phyloP scores from a whole-genome alignment of 2,888 invertebrate species.

The Geotrupes spiniger region DNA sequence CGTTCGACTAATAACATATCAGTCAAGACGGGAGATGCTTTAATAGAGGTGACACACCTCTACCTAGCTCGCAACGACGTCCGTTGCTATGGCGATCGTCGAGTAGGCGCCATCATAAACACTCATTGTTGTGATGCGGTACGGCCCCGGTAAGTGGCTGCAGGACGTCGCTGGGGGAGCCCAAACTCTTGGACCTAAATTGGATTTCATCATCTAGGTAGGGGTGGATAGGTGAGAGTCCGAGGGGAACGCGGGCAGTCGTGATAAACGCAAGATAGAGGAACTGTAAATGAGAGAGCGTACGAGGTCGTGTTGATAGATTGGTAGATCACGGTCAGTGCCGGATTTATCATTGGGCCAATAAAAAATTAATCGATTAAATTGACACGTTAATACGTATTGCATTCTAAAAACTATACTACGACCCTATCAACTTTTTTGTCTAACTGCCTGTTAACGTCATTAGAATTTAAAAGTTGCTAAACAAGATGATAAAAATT shows the following conservation, averaged over 20 bases:
- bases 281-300: slow-evolving; percentile 25
- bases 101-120: slow-evolving; percentile 54
- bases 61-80: slow-evolving; percentile 40
- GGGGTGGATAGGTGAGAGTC: slow-evolving; percentile 36
- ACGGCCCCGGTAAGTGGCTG: slow-evolving; percentile 31
- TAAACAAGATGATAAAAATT: too few species aligned
- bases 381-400: too few species aligned
- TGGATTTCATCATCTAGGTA: slow-evolving; percentile 45
- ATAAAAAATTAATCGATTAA: too few species aligned
- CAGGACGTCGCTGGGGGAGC: slow-evolving; percentile 32
- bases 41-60: slow-evolving; percentile 40
- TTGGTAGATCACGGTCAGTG: slow-evolving; percentile 3
- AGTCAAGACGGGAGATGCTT: slow-evolving; percentile 20
- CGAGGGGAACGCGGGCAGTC: slow-evolving; percentile 36
- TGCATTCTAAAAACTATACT: too few species aligned
- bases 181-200: slow-evolving; percentile 42
- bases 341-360: too few species aligned
- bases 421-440: too few species aligned
- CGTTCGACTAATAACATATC: slow-evolving; percentile 17
- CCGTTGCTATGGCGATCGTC: slow-evolving; percentile 52
- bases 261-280: slow-evolving; percentile 33
- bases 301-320: slow-evolving; percentile 19
- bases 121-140: slow-evolving; percentile 53
- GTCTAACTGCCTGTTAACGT: too few species aligned
- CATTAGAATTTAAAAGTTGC: too few species aligned